Conservation (phyloP, 2,113 vertebrate genomes). For the Brachypodius melanocephalos region DNA sequence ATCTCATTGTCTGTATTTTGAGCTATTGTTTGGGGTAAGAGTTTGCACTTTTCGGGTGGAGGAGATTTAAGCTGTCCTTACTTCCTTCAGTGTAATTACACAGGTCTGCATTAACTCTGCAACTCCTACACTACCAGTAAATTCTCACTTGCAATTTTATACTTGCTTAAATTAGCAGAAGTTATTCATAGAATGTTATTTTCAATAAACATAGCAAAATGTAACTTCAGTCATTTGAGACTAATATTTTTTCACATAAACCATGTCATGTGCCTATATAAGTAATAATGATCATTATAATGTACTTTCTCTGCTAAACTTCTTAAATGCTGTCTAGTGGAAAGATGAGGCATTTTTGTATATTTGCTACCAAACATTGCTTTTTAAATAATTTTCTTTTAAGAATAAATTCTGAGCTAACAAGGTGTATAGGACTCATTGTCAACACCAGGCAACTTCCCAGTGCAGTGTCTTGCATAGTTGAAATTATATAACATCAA, state of each 20-base stretch:
- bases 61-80: background rate
- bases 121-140: background rate
- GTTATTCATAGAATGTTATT: background rate
- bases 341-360: background rate
- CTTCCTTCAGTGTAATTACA: background rate
- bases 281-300: background rate
- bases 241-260: slow-evolving; percentile 5
- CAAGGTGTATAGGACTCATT: background rate
- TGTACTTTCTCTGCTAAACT: background rate
- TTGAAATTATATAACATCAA: background rate
- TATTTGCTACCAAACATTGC: background rate
- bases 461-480: background rate
- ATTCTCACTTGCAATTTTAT: slow-evolving; percentile 20
- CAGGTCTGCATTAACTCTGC: background rate
- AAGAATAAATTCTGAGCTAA: background rate
- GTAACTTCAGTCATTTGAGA: background rate
- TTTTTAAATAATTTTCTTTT: background rate
- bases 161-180: slow-evolving; percentile 19
- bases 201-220: background rate
- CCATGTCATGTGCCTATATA: background rate
- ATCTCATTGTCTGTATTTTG: background rate
- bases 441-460: background rate
- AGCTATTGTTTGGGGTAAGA: background rate
- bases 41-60: background rate
- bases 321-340: background rate